Evolutionary conservation across 1,140 invertebrate genomes (phyloP).

Genomic region (Pogonomyrmex barbatus): DNA sequence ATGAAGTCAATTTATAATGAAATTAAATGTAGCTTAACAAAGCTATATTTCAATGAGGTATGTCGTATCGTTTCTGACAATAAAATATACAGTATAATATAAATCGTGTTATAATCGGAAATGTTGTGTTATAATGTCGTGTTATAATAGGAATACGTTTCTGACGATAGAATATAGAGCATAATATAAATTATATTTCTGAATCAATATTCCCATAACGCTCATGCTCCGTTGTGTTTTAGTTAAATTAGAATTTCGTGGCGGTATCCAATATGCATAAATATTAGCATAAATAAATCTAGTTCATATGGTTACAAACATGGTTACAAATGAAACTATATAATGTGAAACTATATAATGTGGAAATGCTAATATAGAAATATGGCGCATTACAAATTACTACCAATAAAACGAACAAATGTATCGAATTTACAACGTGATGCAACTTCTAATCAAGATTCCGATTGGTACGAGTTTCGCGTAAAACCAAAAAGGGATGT

Average conservation of each 20-base stretch:
- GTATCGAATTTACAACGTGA: neutral
- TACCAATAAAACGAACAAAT: neutral
- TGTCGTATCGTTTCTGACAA: neutral
- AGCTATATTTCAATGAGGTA: neutral
- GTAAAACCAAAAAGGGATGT: neutral
- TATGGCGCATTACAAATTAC: neutral
- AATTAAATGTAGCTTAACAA: conserved; percentile 33
- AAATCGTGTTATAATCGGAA: neutral
- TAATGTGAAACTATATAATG: neutral
- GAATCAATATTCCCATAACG: conserved; percentile 39
- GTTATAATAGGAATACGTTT: too few relatives aligned
- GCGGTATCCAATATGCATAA: neutral
- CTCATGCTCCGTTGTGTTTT: conserved; percentile 11
- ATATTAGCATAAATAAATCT: conserved; percentile 35
- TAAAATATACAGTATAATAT: neutral
- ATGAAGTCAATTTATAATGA: conserved; percentile 34
- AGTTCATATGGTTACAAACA: neutral
- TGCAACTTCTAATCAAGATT: neutral
- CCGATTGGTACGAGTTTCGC: neutral
- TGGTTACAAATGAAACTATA: neutral
- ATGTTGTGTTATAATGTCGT: too few relatives aligned
- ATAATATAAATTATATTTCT: conserved; percentile 15
- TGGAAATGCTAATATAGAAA: conserved; percentile 5
- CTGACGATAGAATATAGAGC: neutral
- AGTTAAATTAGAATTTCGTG: conserved; percentile 42